Evolutionary conservation across 2,113 vertebrate species (phyloP).

Genomic region (Eupsittula cactorum): DNA sequence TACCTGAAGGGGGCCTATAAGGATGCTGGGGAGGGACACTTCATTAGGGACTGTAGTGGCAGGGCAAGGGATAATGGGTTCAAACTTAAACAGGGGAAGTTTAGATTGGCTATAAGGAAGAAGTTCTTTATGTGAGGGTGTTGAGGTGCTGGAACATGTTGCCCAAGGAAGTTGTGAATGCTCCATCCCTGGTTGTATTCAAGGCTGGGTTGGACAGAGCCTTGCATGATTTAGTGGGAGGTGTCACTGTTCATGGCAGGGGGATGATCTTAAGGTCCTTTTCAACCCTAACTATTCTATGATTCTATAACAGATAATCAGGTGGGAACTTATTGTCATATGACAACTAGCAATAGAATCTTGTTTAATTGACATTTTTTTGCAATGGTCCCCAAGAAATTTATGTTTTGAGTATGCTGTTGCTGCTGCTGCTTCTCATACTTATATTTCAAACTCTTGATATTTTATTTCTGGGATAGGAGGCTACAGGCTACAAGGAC

Average conservation of each 20-base stretch:
- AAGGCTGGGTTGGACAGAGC: neutral
- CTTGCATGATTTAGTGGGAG: neutral
- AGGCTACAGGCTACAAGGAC: neutral
- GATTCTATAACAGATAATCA: neutral
- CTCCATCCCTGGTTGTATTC: neutral
- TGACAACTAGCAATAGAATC: neutral
- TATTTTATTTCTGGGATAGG: neutral
- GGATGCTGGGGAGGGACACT: neutral
- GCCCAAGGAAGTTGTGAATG: neutral
- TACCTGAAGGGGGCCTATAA: neutral
- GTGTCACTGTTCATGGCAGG: neutral
- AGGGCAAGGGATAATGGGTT: too few relatives aligned
- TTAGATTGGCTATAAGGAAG: neutral
- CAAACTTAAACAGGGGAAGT: too few relatives aligned
- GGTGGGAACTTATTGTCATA: neutral
- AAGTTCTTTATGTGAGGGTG: neutral
- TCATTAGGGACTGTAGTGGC: too few relatives aligned
- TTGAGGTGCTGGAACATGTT: neutral
- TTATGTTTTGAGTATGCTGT: neutral
- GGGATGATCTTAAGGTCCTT: neutral
- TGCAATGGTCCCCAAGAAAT: neutral
- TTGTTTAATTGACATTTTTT: neutral
- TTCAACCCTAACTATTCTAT: neutral
- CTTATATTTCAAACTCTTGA: neutral
- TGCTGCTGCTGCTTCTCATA: neutral